phyloP scores from a whole-genome alignment of 2,888 invertebrate species.

The Acanthosepion esculentum region DNA sequence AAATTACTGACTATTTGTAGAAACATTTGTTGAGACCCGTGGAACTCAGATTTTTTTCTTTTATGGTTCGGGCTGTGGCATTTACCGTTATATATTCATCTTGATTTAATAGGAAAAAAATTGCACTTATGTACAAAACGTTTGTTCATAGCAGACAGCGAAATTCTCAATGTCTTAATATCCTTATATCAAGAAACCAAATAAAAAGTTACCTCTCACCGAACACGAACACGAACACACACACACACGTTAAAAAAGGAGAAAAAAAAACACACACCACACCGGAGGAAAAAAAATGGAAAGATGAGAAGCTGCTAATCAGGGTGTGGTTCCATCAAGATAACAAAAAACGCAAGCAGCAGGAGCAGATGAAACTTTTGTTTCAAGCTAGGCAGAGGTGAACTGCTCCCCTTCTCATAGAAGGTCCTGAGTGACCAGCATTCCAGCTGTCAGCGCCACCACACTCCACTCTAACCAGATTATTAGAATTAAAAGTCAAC shows the following conservation, averaged over 20 bases:
- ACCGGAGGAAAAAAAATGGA: not conserved
- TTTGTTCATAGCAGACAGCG: not conserved
- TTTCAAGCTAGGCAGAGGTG: not conserved
- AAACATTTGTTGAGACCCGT: no score
- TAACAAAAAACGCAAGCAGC: not conserved
- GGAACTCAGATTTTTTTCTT: not conserved
- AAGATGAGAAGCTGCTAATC: not conserved
- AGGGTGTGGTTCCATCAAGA: not conserved
- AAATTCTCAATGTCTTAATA: not conserved
- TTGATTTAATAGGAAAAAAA: no score
- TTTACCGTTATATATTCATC: no score
- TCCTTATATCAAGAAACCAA: not conserved
- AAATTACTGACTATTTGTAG: no score
- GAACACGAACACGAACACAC: no score
- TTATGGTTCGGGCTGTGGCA: not conserved
- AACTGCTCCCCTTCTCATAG: not conserved
- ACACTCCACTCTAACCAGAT: not conserved
- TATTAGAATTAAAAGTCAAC: not conserved
- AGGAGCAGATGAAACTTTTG: not conserved
- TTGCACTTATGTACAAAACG: not conserved
- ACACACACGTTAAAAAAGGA: not conserved
- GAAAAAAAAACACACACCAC: not conserved
- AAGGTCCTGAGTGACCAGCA: not conserved
- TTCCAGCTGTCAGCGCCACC: not conserved
- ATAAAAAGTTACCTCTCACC: not conserved